Base-by-base conservation (phyloP, 2,888 invertebrate species). In the Pandemis heparana region DNA sequence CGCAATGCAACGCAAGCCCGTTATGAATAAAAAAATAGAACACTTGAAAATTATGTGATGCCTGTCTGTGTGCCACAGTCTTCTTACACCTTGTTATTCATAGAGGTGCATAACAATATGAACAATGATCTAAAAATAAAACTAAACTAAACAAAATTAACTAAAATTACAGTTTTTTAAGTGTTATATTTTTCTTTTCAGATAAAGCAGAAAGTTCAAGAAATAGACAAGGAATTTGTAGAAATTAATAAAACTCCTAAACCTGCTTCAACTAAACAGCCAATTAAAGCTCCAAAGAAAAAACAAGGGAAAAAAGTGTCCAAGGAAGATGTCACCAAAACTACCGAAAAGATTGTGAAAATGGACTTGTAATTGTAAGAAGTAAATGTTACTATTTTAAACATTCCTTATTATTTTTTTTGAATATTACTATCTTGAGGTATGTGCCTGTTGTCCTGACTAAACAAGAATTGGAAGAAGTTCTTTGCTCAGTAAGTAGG, bases 131-230 rank as follows among this genome's bases (percentile, higher is more conserved):
- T 1, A 23, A 23, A 23, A 1, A 23, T 23, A 23, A 23, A 23
- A 23, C 23, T 23, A 23, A 23, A 23, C 23, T 23, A 2, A 32
- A 32, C 10, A 12, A 46, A 43, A 12, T 46, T 46, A 12, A 12
- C 10, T 5, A 46, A 12, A 46, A 46, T 12, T 12, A 12, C 64
- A 62, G 18, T 38, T 23, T 5, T 38, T 62, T 60, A 32, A 23
- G 41, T 41, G 9, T 9, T 60, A n/a, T 65, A 9, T 71, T 56
- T 63, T 65, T 70, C 72, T 66, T 88, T 88, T 12, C 84, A 94
- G 94, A 87, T 94, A 3, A 92, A 94, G 78, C 89, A 92, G 77
- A 92, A 91, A 81, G 88, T 94, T 8, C 86, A 88, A 71, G 91
- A 92, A 9, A 90, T 94, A 41, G 93, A 94, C 76, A 91, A 92